Base-by-base conservation (phyloP, 2,888 invertebrate species). In the Lysandra coridon region DNA sequence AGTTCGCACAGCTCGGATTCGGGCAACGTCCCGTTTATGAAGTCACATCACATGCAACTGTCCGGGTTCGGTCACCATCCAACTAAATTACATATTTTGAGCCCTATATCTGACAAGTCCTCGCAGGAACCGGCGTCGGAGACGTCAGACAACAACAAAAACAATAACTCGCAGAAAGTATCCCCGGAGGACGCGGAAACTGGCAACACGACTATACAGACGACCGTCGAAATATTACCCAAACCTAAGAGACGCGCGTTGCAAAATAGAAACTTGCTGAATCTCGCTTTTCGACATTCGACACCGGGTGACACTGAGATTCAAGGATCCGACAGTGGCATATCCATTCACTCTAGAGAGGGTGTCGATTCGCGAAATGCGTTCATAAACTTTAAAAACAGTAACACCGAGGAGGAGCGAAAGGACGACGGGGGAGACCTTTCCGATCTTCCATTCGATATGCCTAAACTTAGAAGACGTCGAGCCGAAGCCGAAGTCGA, bases 31-130 rank as follows among this genome's bases (percentile, higher is more conserved):
- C 95, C 95, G 77, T 95, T 95, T 84, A 92, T 93, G 78, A 96
- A 96, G 85, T 95, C 96, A 79, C 96, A 96, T 85, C 91, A 95
- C 83, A 95, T 95, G 91, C 96, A 96, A 84, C 88, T 96, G 80
- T 95, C 96, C 85, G 96, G 96, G 87, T 97, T 97, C 89, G 95
- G 96, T 80, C 96, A 97, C 84, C 97, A 97, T 89, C 95, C 96
- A 80, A 95, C 95, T 88, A 98, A 98, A 89, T 92, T 98, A 84
- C 98, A 98, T 90, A 97, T 98, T 87, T 95, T 98, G 76, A 98
- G 98, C 85, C 98, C 98, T 33, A 98, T 98, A 86, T 98, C 98
- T 80, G 98, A 98, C 90, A 98, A 98, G 91, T 98, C 98, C 37
- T 98, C 98, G 1, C 98, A 97, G 90, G 98, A 98, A 87, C 97